Evolutionary conservation across 2,797 vertebrate species (phyloP).

Genomic region (Halcyon smyrnensis): DNA sequence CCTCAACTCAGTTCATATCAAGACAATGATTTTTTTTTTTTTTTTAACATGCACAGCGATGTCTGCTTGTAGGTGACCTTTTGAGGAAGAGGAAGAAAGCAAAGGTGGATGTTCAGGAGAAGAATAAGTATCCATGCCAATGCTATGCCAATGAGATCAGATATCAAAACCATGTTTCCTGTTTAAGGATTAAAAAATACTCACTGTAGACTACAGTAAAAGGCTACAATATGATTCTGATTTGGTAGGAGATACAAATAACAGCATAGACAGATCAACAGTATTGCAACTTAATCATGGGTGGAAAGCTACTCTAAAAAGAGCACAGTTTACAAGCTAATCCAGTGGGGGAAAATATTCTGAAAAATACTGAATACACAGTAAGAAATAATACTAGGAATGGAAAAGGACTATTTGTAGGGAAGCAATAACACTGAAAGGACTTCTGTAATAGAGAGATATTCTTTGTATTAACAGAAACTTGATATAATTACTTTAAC

Average conservation of each 20-base stretch:
- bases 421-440: neutral
- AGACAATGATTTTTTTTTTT: neutral
- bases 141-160: neutral
- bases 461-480: neutral
- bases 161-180: neutral
- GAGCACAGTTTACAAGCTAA: neutral
- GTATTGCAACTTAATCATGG: neutral
- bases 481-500: neutral
- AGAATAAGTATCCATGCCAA: neutral
- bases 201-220: neutral
- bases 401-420: neutral
- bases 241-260: conserved; percentile 9
- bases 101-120: neutral
- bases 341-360: neutral
- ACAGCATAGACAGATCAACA: neutral
- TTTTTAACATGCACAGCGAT: neutral
- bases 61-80: neutral
- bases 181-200: neutral
- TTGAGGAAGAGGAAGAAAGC: neutral
- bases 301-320: neutral
- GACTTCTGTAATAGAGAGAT: neutral
- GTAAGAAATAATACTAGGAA: neutral
- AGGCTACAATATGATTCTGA: neutral
- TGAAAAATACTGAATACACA: neutral
- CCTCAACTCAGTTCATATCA: neutral